Conservation (phyloP, 2,113 vertebrate genomes). For the Syngnathus typhle region DNA sequence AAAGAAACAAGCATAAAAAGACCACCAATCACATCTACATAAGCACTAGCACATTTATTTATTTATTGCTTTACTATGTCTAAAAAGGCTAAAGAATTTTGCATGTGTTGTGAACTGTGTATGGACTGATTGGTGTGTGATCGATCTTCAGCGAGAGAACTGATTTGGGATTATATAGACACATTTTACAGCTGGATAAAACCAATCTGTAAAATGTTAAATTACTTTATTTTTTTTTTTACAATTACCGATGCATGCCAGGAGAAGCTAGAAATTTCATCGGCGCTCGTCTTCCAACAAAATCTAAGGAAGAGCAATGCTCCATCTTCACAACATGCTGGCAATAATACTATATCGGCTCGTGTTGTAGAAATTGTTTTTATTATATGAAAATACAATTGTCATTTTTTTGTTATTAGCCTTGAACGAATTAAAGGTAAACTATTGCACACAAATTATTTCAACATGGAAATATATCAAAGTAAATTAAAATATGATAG, state of each 20-base stretch:
- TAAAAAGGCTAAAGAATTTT: background rate
- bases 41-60: background rate
- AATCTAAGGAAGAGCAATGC: background rate
- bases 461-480: background rate
- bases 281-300: background rate
- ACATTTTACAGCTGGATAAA: constrained; percentile 23
- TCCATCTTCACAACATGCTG: background rate
- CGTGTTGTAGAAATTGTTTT: background rate
- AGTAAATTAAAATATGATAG: background rate
- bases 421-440: background rate
- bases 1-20: background rate
- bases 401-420: background rate
- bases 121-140: background rate
- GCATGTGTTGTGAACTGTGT: background rate
- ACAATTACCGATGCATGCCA: background rate
- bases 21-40: background rate
- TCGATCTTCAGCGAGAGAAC: background rate
- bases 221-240: background rate
- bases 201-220: constrained; percentile 20
- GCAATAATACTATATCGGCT: background rate
- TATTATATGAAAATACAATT: background rate
- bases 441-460: background rate
- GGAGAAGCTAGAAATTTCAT: background rate
- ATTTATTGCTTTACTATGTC: background rate
- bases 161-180: constrained; percentile 16